Evolutionary conservation across 2,888 invertebrate species (phyloP), one percentile per base, ranked within the genome.

Genomic region (Dolichopus griseipennis): DNA sequence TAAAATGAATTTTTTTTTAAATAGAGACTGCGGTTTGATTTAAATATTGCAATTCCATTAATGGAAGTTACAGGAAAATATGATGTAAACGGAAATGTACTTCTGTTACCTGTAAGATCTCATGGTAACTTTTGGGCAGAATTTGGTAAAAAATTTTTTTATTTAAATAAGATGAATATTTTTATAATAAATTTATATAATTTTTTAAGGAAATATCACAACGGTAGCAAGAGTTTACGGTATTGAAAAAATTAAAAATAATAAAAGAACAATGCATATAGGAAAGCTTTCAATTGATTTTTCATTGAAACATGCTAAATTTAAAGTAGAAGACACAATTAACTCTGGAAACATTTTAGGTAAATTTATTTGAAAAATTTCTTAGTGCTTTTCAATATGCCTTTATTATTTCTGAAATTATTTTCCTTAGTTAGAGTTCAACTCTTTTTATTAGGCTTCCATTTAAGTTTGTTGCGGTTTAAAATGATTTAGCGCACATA

Each of bases 61-160:
- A 88, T 91, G 69, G 90, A 91, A 77, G 86, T 90, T 69, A 86
- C 87, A 4, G 92, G 92, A 63, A 86, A 85, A 72, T 92, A 92
- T 78, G 90, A 91, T 75, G 90, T 91, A 0, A 86, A 85, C 1
- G 91, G 92, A 22, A 90, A 91, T 75, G 89, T 92, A 43, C 82
- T 92, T 21, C 83, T 91, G 21, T 89, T 92, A 76, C 91, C 91
- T 0, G 90, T 92, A 20, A 84, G 90, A 70, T 90, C 91, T 6
- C 87, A 88, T 74, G 92, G 92, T 27, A 88, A 91, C 74, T 92
- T 92, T 79, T 90, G 90, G 90, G 90, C 91, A 15, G 85, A 88
- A 66, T 91, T 91, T 75, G 84, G 91, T 91, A 82, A 87, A 86
- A n/a, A 83, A 64, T 52, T 27, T 61, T 66, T 67, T 22, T 15